phyloP scores from a whole-genome alignment of 2,113 vertebrate genomes.

The Athene cunicularia region DNA sequence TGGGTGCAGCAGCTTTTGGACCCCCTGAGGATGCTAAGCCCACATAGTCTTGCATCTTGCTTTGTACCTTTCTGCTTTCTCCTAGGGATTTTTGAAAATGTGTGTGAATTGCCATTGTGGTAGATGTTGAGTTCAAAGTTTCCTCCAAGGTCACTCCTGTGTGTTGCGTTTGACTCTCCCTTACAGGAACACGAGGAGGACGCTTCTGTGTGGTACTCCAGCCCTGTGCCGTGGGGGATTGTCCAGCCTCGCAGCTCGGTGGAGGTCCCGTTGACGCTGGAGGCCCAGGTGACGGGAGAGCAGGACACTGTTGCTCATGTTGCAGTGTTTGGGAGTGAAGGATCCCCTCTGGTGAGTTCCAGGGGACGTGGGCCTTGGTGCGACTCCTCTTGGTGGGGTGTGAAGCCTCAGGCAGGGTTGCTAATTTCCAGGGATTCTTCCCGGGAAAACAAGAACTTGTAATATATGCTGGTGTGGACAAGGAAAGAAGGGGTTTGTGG shows the following conservation, averaged over 20 bases:
- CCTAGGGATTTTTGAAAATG: neutral
- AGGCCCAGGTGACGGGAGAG: conserved; percentile 67
- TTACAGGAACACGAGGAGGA: too few species aligned
- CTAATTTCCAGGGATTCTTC: neutral
- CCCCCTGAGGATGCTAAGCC: neutral
- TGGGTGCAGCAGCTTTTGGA: neutral
- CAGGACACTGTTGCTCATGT: conserved; percentile 50
- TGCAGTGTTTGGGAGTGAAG: conserved; percentile 75
- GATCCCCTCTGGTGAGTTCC: conserved; percentile 78
- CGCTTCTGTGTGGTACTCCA: too few species aligned
- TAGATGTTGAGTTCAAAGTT: too few species aligned
- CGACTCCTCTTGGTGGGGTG: fast-evolving
- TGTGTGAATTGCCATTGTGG: too few species aligned
- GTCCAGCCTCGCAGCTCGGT: too few species aligned
- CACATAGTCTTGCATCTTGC: neutral
- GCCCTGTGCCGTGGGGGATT: too few species aligned
- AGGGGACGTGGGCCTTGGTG: neutral
- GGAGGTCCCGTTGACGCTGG: conserved; percentile 45
- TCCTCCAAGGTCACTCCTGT: too few species aligned
- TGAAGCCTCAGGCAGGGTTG: too few species aligned
- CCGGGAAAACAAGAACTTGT: neutral
- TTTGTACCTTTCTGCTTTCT: neutral
- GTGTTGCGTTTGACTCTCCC: too few species aligned
- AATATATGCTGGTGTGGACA: neutral
- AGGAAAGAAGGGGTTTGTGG: neutral